Evolutionary conservation across 2,797 vertebrate species (phyloP).

Genomic region (Rachycentron canadum): DNA sequence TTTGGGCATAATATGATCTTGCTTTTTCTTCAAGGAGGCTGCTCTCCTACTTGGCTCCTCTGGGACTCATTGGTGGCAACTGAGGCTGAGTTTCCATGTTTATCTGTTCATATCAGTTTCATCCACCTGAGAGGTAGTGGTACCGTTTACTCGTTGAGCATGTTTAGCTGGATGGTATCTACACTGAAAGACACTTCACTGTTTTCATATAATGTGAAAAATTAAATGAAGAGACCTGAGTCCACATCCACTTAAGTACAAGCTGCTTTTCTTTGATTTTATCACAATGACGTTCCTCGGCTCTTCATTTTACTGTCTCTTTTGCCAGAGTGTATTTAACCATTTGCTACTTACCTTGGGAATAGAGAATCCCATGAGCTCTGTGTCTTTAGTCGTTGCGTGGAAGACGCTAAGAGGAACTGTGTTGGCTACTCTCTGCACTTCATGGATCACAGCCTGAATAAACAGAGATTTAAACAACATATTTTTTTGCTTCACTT

Average conservation of each 20-base stretch:
- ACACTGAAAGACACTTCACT: too few relatives aligned
- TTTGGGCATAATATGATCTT: too few relatives aligned
- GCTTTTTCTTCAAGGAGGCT: too few relatives aligned
- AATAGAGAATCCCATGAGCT: constrained; percentile 84
- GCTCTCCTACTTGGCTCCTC: too few relatives aligned
- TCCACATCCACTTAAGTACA: neutral
- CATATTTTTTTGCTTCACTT: neutral
- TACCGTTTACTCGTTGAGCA: too few relatives aligned
- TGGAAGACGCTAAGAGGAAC: constrained; percentile 84
- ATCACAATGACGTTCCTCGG: neutral
- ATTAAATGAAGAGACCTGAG: too few relatives aligned
- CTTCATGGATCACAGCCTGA: constrained; percentile 85
- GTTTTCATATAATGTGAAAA: too few relatives aligned
- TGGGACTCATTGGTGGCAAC: too few relatives aligned
- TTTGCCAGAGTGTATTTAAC: neutral
- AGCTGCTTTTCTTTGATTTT: neutral
- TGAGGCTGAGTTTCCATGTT: too few relatives aligned
- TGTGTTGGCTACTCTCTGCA: constrained; percentile 81
- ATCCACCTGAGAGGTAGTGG: too few relatives aligned
- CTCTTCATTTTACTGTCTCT: neutral
- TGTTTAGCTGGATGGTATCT: too few relatives aligned
- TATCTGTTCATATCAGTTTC: too few relatives aligned
- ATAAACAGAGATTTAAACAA: constrained; percentile 26
- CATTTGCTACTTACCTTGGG: constrained; percentile 73
- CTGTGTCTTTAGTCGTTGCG: constrained; percentile 80